Evolutionary conservation across 2,888 invertebrate genomes (phyloP).

Genomic region (Plemyria rubiginata): DNA sequence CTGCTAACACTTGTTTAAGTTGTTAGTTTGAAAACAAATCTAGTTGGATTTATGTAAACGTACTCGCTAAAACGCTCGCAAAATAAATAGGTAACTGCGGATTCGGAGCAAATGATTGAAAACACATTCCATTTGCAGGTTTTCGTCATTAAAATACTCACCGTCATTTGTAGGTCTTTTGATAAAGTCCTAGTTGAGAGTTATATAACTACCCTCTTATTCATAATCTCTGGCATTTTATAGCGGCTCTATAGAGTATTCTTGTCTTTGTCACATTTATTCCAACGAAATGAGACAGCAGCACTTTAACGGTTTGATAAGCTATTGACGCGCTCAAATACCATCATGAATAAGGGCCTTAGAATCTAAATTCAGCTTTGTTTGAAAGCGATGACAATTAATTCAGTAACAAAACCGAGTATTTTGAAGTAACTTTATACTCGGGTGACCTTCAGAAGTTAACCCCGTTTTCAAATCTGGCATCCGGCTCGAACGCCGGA

Average conservation of each 20-base stretch:
- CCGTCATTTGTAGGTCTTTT: neutral
- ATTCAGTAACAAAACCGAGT: slow-evolving; percentile 1
- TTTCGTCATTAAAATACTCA: neutral
- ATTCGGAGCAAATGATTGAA: slow-evolving; percentile 6
- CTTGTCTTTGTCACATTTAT: too few species aligned
- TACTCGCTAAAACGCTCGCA: slow-evolving; percentile 7
- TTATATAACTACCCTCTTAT: too few species aligned
- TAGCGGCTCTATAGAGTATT: too few species aligned
- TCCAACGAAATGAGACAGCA: too few species aligned
- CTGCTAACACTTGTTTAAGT: slow-evolving; percentile 29
- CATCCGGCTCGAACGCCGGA: slow-evolving; percentile 12
- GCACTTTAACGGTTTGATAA: too few species aligned
- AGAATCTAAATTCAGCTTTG: neutral
- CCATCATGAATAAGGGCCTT: too few species aligned
- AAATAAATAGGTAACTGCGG: slow-evolving; percentile 10
- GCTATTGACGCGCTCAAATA: too few species aligned
- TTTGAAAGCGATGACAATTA: slow-evolving; percentile 1
- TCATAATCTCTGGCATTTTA: too few species aligned
- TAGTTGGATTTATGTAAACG: slow-evolving; percentile 17
- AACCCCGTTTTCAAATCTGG: slow-evolving; percentile 14
- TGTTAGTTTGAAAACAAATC: slow-evolving; percentile 24
- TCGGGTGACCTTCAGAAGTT: slow-evolving; percentile 18
- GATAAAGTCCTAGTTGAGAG: neutral
- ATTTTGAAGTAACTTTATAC: slow-evolving; percentile 16
- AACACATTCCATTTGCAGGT: neutral